Conservation (phyloP, 2,797 vertebrate species). For the Esox lucius region DNA sequence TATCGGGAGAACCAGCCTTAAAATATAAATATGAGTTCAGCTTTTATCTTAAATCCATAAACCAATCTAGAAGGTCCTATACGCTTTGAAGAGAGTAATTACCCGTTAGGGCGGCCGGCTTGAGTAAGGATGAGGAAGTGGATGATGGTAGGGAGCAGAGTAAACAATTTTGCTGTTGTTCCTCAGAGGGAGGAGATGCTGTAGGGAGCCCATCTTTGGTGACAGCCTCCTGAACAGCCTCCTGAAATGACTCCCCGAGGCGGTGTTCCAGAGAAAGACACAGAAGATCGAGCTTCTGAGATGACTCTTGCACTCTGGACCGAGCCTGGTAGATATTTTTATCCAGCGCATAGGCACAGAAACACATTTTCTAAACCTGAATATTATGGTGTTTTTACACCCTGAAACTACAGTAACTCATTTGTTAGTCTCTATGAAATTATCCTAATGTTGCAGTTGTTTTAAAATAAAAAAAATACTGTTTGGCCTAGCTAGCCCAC, state of each 20-base stretch:
- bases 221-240: constrained; percentile 63
- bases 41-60: background rate
- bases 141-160: constrained; percentile 60
- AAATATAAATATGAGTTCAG: background rate
- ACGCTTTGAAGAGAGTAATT: constrained; percentile 8
- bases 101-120: constrained; percentile 88
- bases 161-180: constrained; percentile 39
- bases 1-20: background rate
- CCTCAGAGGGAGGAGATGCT: constrained; percentile 44
- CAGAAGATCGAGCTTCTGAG: constrained; percentile 87
- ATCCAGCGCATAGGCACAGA: background rate
- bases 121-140: constrained; percentile 61
- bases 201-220: constrained; percentile 69
- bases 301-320: constrained; percentile 83
- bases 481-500: constrained; percentile 55
- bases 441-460: background rate
- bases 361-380: background rate
- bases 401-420: background rate
- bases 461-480: too few species aligned
- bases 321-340: constrained; percentile 73
- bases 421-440: background rate
- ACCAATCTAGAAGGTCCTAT: background rate
- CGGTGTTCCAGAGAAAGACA: constrained; percentile 79
- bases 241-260: constrained; percentile 68
- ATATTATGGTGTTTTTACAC: background rate